These are phyloP conservation scores for Pelvicachromis taeniatus DNA, from an alignment of 2,113 vertebrate genomes.

Conservation along the genomic window DNA sequence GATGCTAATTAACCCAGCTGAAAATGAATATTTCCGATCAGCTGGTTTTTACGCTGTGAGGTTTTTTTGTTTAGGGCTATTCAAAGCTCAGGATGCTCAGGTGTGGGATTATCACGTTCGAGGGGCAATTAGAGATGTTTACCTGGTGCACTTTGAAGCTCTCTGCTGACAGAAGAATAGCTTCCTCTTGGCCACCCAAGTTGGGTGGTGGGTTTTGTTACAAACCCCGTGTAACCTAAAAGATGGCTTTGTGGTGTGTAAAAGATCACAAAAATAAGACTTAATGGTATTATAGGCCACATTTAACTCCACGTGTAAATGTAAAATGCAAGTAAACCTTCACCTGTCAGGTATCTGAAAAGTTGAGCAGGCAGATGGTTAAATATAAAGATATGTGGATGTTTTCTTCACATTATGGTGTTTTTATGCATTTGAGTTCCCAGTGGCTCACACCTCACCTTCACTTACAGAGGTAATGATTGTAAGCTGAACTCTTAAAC, in stretches of 20 bases:
- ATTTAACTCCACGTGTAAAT: background rate
- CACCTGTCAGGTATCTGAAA: background rate
- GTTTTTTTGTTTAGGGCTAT: too few species aligned
- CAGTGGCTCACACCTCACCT: background rate
- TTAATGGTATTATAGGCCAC: background rate
- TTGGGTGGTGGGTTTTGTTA: background rate
- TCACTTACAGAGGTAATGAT: background rate
- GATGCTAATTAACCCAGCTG: background rate
- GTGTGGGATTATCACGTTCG: background rate
- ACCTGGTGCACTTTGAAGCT: background rate
- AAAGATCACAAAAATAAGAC: background rate
- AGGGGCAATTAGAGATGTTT: background rate
- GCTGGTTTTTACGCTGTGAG: background rate
- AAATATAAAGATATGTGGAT: background rate
- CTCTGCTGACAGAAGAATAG: background rate
- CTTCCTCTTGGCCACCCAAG: background rate
- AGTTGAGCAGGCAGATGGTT: background rate
- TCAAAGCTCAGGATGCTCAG: background rate
- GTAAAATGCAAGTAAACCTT: background rate
- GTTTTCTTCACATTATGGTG: background rate
- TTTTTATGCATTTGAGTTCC: background rate
- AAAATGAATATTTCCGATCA: background rate
- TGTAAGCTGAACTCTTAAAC: background rate
- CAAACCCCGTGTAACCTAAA: background rate
- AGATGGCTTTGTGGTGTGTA: background rate